Base-by-base conservation (phyloP, 2,888 invertebrate species). In the Macrosiphum euphorbiae region DNA sequence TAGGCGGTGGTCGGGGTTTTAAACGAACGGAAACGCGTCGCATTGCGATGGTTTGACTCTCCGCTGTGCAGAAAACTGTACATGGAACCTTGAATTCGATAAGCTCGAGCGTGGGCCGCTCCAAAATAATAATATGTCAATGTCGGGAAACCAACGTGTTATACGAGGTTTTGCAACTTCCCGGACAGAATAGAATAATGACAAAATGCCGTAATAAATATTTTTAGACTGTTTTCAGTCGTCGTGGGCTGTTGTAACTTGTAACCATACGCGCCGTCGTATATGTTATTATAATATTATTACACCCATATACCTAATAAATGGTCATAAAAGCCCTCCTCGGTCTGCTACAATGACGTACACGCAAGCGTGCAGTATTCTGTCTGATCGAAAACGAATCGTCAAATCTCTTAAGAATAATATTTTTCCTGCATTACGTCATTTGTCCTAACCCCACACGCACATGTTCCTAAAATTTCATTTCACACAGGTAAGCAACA, bases 121-220 rank as follows among this genome's bases (percentile, higher is more conserved):
- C 26, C 55, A n/a, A 44, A 58, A 55, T 58, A 58, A 55, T 58
- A 89, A 58, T 61, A 61, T 44, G 89, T 89, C 89, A 89, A 89
- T 58, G 88, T 89, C 88, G 58, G 41, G 55, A 41, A n/a, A 84
- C n/a, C 28, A 24, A 50, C 16, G n/a, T 89, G 52, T 35, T 55
- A n/a, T 55, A 41, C 8, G 88, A 88, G 20, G 58, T 91, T 91
- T 91, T 47, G 84, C 85, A 91, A 58, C 85, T 85, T 91, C 85
- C 91, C 55, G 41, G 52, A 55, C 91, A 85, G 44, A 85, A 85
- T 85, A 85, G 41, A 55, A 78, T 85, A 55, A 91, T 28, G 50
- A 88, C 26, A 47, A 88, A 88, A 88, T 55, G 88, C 88, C 61
- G 89, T n/a, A n/a, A 90, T 47, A 61, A 44, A 61, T 61, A 16